Evolutionary conservation across 2,797 vertebrate species (phyloP).

Genomic region (Odontamblyopus rebecca): DNA sequence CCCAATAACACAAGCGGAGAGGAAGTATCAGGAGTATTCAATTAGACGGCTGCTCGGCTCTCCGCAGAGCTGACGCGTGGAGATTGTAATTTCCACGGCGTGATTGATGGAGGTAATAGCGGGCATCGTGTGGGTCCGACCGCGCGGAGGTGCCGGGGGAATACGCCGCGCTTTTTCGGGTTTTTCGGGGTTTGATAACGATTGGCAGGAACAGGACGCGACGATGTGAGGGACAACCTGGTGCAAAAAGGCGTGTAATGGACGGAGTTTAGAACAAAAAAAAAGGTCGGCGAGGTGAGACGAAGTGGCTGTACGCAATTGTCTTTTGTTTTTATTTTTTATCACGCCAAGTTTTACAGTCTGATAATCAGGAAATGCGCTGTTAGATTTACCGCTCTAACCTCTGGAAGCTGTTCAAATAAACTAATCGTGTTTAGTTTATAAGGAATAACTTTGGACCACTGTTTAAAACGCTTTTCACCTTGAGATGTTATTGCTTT

Average conservation of each 20-base stretch:
- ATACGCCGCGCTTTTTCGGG: constrained; percentile 58
- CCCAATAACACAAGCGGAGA: constrained; percentile 52
- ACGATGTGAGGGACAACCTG: constrained; percentile 34
- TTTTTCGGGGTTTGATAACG: constrained; percentile 48
- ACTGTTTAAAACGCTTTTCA: no score
- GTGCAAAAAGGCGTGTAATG: constrained; percentile 62
- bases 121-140: constrained; percentile 66
- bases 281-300: neutral
- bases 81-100: constrained; percentile 81
- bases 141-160: constrained; percentile 62
- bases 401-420: no score
- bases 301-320: neutral
- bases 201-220: constrained; percentile 57
- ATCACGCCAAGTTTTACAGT: no score
- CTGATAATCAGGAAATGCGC: no score
- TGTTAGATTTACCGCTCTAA: no score
- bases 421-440: no score
- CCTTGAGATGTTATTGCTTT: no score
- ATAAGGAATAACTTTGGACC: no score
- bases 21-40: constrained; percentile 73
- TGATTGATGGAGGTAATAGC: constrained; percentile 83
- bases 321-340: no score
- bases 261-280: constrained; percentile 33
- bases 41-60: constrained; percentile 70
- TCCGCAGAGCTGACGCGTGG: constrained; percentile 74